Evolutionary conservation across 2,888 invertebrate genomes (phyloP).

Genomic region (Stictocephala bisonia): DNA sequence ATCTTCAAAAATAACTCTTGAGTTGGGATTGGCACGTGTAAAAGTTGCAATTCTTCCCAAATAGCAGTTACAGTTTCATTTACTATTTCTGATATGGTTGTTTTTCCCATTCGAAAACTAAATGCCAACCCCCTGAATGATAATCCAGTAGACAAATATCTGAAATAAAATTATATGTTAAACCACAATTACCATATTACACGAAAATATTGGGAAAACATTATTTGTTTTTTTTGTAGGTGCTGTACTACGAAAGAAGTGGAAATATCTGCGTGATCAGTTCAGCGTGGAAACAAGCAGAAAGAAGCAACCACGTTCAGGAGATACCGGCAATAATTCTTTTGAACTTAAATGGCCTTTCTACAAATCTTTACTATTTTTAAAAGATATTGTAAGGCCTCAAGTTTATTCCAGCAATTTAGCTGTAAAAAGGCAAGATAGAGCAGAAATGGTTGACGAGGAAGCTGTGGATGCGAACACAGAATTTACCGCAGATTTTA

Average conservation of each 20-base stretch:
- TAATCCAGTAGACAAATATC: constrained; percentile 43
- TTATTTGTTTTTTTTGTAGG: constrained; percentile 36
- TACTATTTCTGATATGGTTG: constrained; percentile 41
- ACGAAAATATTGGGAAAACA: too few relatives aligned
- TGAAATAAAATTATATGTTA: too few relatives aligned
- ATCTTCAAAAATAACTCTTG: too few relatives aligned
- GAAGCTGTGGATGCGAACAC: too few relatives aligned
- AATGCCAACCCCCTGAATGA: constrained; percentile 47
- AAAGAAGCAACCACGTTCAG: constrained; percentile 33
- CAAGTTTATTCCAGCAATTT: constrained; percentile 36
- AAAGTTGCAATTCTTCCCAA: constrained; percentile 44
- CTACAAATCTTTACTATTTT: constrained; percentile 28
- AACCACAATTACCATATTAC: too few relatives aligned
- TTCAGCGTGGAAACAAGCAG: constrained; percentile 39
- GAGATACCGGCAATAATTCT: constrained; percentile 18
- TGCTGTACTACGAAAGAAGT: constrained; percentile 35
- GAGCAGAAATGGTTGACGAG: too few relatives aligned
- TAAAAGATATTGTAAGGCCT: constrained; percentile 35
- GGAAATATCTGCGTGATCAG: constrained; percentile 41
- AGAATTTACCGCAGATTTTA: too few relatives aligned
- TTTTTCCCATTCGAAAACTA: constrained; percentile 46
- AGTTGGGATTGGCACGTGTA: constrained; percentile 42
- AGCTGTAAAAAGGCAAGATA: too few relatives aligned
- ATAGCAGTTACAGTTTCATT: constrained; percentile 43
- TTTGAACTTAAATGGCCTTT: constrained; percentile 38